These are phyloP conservation scores for Steinernema carpocapsae DNA, from an alignment of 2,888 invertebrate species.

Conservation along the genomic window DNA sequence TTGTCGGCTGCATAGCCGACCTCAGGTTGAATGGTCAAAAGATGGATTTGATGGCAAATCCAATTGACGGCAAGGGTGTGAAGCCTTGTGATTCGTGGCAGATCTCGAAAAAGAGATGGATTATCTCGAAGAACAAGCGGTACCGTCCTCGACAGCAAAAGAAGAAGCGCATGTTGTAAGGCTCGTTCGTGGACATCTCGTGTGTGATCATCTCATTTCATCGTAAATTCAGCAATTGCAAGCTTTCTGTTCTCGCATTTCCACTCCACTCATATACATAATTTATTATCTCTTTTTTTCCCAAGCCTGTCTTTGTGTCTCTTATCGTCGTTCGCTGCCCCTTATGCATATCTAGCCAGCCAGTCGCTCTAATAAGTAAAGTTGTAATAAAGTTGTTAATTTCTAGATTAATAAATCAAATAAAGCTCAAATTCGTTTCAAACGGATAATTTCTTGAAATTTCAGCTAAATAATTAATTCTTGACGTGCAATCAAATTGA, in stretches of 20 bases:
- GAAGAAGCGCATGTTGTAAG: neutral
- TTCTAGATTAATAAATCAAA: no score
- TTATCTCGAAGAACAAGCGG: constrained; percentile 11
- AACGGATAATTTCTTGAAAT: no score
- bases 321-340: constrained; percentile 17
- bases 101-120: constrained; percentile 26
- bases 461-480: no score
- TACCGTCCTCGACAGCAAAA: neutral
- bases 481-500: no score
- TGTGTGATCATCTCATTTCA: neutral
- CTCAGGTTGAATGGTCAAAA: constrained; percentile 77
- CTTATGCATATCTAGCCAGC: constrained; percentile 18
- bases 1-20: constrained; percentile 84
- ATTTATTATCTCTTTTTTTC: constrained; percentile 27
- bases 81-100: constrained; percentile 50
- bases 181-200: neutral
- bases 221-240: constrained; percentile 7
- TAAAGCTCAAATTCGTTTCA: no score
- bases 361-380: neutral
- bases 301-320: neutral
- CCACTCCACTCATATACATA: constrained; percentile 25
- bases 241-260: neutral
- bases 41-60: constrained; percentile 77
- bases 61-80: constrained; percentile 79
- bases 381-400: constrained; percentile 2